These are phyloP conservation scores for Blennius ocellaris DNA, from an alignment of 2,113 vertebrate species.

Conservation along the genomic window DNA sequence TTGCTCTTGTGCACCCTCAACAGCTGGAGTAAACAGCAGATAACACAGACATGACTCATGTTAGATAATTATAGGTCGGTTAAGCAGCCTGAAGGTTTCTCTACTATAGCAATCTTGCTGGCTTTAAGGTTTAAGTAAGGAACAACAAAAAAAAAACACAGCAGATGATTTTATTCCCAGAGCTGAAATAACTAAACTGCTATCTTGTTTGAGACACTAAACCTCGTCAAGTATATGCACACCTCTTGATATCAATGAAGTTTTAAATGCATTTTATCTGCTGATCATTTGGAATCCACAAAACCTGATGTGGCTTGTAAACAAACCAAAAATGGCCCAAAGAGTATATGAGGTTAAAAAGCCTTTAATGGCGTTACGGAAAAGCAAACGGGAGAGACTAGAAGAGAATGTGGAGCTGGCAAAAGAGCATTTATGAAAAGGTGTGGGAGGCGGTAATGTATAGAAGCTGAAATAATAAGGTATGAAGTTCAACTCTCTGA, in stretches of 20 bases:
- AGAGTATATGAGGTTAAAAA: too few relatives aligned
- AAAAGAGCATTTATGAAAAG: background rate
- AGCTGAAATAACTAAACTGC: background rate
- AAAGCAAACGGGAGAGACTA: too few relatives aligned
- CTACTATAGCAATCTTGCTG: background rate
- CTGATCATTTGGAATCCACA: too few relatives aligned
- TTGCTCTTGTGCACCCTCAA: conserved; percentile 87
- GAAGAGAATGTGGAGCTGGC: background rate
- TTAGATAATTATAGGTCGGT: conserved; percentile 2
- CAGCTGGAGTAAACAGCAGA: conserved; percentile 66
- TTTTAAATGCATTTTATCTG: too few relatives aligned
- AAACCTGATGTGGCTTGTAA: too few relatives aligned
- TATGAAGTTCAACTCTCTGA: conserved; percentile 54
- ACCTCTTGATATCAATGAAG: too few relatives aligned
- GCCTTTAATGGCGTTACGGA: too few relatives aligned
- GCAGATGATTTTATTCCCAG: conserved; percentile 52
- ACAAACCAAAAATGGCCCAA: too few relatives aligned
- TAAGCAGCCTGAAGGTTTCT: background rate
- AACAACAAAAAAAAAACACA: background rate
- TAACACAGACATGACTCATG: conserved; percentile 21
- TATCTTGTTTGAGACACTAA: background rate
- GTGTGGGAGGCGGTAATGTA: background rate
- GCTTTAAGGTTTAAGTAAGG: background rate
- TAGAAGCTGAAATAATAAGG: background rate
- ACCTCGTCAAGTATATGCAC: too few relatives aligned